Base-by-base conservation (phyloP, 2,113 vertebrate genomes). In the Entelurus aequoreus region DNA sequence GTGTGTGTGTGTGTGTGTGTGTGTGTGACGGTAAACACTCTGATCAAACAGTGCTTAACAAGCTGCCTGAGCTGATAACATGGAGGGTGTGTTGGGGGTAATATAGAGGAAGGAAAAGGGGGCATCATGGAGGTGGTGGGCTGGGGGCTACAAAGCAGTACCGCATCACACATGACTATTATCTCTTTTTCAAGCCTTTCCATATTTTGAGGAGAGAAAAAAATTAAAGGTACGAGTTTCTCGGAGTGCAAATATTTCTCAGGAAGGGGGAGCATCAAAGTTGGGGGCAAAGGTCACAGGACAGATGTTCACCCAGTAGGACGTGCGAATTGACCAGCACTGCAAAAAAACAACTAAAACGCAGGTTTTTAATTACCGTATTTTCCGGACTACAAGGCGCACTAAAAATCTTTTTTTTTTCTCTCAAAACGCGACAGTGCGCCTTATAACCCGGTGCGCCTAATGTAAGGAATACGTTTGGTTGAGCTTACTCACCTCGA, bases 11-110 rank as follows among this genome's bases (percentile, higher is more conserved):
- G 65, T 64, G 69, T 48, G 60, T 62, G 65, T 58, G 82, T 70
- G 80, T 74, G 75, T 79, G 68, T 84, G 81, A 87, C 69, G 54
- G 85, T 90, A 88, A 90, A 92, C 86, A 91, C 76, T 87, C 83
- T 89, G 90, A 90, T 89, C 85, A 91, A 91, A 92, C 90, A 91
- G 83, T 81, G 82, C 85, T 81, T 89, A 86, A 88, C 88, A 91
- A 81, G 87, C 89, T 92, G 89, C 85, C 84, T 76, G 77, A 84
- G 75, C 88, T 88, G 89, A 91, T 92, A 91, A 89, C 86, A 83
- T 75, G 62, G 68, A 64, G 76, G 72, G 68, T 80, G 78, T 78
- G 69, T 63, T 71, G 67, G 74, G 77, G 76, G 73, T 69, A 70
- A 84, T 59, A 84, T 75, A 73, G 78, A 84, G 79, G 78, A 84